Evolutionary conservation across 2,797 vertebrate genomes (phyloP).

Genomic region (Enteromius paludinosus): DNA sequence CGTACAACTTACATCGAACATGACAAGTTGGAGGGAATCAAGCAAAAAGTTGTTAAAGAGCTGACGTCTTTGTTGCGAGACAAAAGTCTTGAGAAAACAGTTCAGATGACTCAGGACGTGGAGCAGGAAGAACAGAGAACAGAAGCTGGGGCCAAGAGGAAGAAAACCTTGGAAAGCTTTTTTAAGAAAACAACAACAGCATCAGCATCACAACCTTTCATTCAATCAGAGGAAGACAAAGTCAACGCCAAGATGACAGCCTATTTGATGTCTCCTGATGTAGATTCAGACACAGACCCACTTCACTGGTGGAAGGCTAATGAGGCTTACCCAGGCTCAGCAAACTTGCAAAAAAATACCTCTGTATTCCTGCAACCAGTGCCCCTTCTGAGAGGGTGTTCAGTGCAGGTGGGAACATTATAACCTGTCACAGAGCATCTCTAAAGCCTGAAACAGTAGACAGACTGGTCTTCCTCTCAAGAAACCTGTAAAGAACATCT

Average conservation of each 20-base stretch:
- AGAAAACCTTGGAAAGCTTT: constrained; percentile 12
- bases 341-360: constrained; percentile 2
- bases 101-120: background rate
- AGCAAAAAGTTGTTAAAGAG: background rate
- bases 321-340: constrained; percentile 1
- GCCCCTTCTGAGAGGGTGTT: constrained; percentile 14
- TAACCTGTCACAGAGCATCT: background rate
- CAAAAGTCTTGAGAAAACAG: background rate
- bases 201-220: background rate
- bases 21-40: constrained; percentile 23
- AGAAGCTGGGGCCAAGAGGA: constrained; percentile 7
- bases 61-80: background rate
- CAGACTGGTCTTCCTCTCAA: constrained; percentile 15
- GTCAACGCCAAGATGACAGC: background rate
- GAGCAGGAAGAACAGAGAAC: constrained; percentile 1
- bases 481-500: constrained; percentile 18
- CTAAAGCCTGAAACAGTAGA: background rate
- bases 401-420: background rate
- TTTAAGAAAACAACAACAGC: background rate
- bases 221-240: background rate
- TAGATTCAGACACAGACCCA: constrained; percentile 25
- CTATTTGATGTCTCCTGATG: background rate
- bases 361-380: constrained; percentile 15
- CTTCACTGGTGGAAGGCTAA: background rate
- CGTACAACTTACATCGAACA: constrained; percentile 24